phyloP scores from a whole-genome alignment of 1,140 invertebrate species.

The Drosophila sp. region DNA sequence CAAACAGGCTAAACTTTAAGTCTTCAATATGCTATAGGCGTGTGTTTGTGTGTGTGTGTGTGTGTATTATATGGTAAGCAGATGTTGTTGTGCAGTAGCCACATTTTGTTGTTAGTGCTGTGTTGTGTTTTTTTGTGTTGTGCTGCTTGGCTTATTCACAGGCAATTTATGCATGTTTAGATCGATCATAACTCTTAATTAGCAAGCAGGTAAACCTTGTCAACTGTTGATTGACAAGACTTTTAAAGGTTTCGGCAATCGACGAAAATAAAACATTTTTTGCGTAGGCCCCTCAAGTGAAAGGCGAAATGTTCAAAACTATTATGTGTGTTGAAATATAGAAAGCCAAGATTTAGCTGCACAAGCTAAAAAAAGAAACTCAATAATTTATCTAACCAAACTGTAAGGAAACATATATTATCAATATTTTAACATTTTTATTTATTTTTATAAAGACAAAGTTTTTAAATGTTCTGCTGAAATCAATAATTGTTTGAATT shows the following conservation, averaged over 20 bases:
- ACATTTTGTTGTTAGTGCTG: conserved; percentile 17
- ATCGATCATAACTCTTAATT: conserved; percentile 81
- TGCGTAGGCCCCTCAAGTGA: conserved; percentile 72
- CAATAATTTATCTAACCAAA: no score
- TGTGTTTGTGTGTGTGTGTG: conserved; percentile 8
- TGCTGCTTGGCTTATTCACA: conserved; percentile 30
- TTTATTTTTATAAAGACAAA: no score
- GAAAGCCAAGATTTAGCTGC: conserved; percentile 2
- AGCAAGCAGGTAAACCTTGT: conserved; percentile 71
- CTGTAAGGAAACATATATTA: neutral
- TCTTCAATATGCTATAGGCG: no score
- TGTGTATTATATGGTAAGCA: conserved; percentile 45
- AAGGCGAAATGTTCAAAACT: conserved; percentile 49
- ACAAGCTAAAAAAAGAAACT: neutral
- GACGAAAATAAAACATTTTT: conserved; percentile 54
- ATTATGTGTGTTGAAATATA: conserved; percentile 8
- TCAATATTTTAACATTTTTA: no score
- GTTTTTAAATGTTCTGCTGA: no score
- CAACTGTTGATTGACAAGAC: conserved; percentile 81
- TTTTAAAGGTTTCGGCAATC: conserved; percentile 78
- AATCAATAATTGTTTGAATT: no score
- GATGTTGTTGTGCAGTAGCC: conserved; percentile 40
- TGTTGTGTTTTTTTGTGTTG: conserved; percentile 3
- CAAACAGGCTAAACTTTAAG: conserved; percentile 7
- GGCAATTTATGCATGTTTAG: conserved; percentile 75